phyloP scores from a whole-genome alignment of 2,113 vertebrate genomes.

The Dryoscopus gambensis region DNA sequence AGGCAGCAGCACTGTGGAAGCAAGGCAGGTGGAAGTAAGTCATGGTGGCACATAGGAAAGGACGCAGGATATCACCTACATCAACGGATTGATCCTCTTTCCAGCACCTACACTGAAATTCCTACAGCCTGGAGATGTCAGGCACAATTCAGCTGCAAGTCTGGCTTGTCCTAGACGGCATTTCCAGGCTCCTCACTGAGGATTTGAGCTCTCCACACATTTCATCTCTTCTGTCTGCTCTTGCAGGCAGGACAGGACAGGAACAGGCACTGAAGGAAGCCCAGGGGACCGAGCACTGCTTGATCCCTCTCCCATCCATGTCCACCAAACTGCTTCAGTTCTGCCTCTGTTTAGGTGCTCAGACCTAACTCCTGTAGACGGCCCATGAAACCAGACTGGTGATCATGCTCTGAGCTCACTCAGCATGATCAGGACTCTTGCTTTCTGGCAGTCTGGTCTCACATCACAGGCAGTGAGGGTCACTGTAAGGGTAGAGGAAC shows the following conservation, averaged over 20 bases:
- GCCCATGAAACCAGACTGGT: neutral
- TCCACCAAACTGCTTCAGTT: neutral
- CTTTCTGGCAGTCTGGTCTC: neutral
- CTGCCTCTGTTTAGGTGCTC: neutral
- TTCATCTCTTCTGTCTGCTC: neutral
- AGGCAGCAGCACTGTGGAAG: neutral
- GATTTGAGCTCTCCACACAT: neutral
- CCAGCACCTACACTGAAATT: neutral
- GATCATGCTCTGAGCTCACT: neutral
- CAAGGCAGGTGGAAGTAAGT: neutral
- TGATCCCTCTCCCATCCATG: neutral
- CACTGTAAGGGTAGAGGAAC: neutral
- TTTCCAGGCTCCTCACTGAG: neutral
- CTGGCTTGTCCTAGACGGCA: neutral
- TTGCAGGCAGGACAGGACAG: neutral
- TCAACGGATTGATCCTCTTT: neutral
- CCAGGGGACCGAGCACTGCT: neutral
- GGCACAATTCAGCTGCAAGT: neutral
- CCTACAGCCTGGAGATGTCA: neutral
- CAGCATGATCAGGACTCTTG: neutral
- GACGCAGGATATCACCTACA: neutral
- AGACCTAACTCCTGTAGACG: neutral
- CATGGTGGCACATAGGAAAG: neutral
- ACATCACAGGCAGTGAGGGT: neutral
- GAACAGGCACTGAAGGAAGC: neutral